Conservation (phyloP, 2,113 vertebrate genomes). For the Tenrec ecaudatus region DNA sequence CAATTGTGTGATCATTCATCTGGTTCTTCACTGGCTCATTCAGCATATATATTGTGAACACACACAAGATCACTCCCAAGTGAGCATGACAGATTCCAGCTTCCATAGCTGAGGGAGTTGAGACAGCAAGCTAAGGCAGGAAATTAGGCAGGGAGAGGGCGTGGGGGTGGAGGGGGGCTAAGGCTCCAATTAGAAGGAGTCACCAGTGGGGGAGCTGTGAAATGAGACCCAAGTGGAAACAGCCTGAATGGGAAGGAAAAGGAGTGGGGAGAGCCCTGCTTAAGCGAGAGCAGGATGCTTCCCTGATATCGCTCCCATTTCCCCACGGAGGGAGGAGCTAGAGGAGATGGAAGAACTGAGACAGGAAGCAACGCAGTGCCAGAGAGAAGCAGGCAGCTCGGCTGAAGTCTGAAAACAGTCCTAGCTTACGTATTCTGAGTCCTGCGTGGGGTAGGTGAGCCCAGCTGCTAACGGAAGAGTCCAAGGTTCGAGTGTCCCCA, state of each 20-base stretch:
- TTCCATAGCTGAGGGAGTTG: background rate
- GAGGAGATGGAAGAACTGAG: background rate
- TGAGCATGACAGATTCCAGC: background rate
- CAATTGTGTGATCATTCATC: constrained; percentile 12
- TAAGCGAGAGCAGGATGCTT: background rate
- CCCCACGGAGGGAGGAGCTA: background rate
- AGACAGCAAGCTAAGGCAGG: background rate
- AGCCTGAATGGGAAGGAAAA: background rate
- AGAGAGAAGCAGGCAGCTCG: background rate
- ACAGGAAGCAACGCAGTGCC: background rate
- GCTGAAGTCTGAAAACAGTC: background rate
- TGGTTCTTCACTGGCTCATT: constrained; percentile 42
- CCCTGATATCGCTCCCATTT: background rate
- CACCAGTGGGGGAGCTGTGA: background rate
- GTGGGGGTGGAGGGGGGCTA: background rate
- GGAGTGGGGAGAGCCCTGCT: background rate
- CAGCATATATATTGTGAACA: background rate
- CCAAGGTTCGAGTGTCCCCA: background rate
- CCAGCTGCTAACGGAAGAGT: background rate
- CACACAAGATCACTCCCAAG: constrained; percentile 27
- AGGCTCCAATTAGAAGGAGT: background rate
- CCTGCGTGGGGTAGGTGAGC: background rate
- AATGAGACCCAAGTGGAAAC: background rate
- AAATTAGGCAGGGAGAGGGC: background rate
- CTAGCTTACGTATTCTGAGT: background rate